Evolutionary conservation across 2,113 vertebrate species (phyloP).

Genomic region (Regulus satrapa): DNA sequence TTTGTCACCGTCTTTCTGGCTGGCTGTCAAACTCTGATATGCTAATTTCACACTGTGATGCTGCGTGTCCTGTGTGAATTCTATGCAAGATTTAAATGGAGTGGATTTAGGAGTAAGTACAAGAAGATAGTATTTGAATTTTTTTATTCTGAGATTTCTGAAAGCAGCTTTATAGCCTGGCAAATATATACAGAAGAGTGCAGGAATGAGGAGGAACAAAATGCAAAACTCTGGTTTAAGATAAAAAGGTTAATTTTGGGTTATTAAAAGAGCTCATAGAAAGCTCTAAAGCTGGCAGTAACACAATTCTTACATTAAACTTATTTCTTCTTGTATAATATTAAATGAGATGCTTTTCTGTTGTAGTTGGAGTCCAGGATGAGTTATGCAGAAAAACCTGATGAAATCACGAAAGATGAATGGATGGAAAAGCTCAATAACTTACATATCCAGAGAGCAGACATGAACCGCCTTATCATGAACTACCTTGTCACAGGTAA

Average conservation of each 20-base stretch:
- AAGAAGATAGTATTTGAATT: background rate
- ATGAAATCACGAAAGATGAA: slow-evolving; percentile 96
- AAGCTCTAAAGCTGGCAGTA: background rate
- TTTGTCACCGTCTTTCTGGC: background rate
- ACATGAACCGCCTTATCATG: slow-evolving; percentile 99
- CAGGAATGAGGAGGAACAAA: background rate
- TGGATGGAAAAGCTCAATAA: slow-evolving; percentile 99
- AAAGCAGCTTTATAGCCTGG: background rate
- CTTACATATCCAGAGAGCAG: slow-evolving; percentile 95
- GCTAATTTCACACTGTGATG: background rate
- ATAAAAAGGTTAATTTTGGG: background rate
- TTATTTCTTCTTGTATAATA: background rate
- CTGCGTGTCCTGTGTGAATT: background rate
- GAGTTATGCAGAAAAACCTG: slow-evolving; percentile 97
- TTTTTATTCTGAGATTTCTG: background rate
- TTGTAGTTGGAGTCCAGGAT: slow-evolving; percentile 81
- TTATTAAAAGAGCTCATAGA: background rate
- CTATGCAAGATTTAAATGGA: background rate
- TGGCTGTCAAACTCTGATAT: background rate
- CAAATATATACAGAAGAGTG: background rate
- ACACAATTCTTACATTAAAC: background rate
- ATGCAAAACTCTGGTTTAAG: background rate
- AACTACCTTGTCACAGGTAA: slow-evolving; percentile 96
- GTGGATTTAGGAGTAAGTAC: background rate
- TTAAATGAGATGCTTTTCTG: background rate